Base-by-base conservation (phyloP, 2,797 vertebrate species). In the Labroides dimidiatus region DNA sequence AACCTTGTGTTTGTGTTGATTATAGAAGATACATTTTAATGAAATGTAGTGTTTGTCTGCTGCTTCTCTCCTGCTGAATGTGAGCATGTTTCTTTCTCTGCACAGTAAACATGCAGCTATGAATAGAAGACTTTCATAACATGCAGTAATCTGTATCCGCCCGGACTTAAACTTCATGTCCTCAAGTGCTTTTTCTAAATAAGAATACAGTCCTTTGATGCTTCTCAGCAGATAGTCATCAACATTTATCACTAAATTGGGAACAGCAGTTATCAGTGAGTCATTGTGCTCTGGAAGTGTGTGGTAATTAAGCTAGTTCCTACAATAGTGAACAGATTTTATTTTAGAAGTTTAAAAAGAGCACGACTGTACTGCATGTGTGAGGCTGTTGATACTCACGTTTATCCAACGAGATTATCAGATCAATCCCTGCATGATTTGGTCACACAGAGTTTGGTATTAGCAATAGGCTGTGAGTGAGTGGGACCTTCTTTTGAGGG, bases 51-150 rank as follows among this genome's bases (percentile, higher is more conserved):
- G 20, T 16, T n/a, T 52, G 44, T 48, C 72, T 58, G 53, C 56
- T 13, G 37, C 4, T 13, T 39, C 12, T 19, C 27, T n/a, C 33
- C 16, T 47, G 45, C 39, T 68, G 56, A 42, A 64, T 64, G 44
- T 55, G 41, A 30, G 39, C 20, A 9, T 50, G 21, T 24, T 39
- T 57, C 10, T 56, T 74, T 33, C 45, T 4, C 19, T 41, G 4
- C 0, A 60, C 53, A 67, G 64, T 65, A 55, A 76, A 81, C 69
- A 58, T 65, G 12, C 3, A 0, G 20, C 59, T 72, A 71, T 80
- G 74, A 79, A 82, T 80, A 64, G 64, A 71, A 68, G 37, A 48
- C 55, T 73, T 81, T 85, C 70, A 72, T 54, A 6, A 53, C 63
- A 49, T 59, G 57, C 42, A 21, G 20, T 48, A 14, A 51, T 51